phyloP scores from a whole-genome alignment of 1,140 invertebrate genomes.

The Ganaspis sp. region DNA sequence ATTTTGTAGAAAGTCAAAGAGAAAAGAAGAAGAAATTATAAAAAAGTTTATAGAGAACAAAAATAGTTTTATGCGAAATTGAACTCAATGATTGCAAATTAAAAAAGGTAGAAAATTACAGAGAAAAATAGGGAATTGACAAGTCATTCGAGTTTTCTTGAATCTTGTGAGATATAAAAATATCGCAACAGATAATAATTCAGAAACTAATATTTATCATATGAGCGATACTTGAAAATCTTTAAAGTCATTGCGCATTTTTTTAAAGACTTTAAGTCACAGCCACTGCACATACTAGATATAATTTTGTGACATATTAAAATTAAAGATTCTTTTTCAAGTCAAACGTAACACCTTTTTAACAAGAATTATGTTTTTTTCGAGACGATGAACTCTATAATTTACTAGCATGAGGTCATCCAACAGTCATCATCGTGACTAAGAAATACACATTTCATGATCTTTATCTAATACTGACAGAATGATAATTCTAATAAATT shows the following conservation, averaged over 20 bases:
- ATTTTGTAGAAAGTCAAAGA: no score
- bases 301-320: neutral
- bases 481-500: neutral
- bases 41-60: no score
- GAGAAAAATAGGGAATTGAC: neutral
- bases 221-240: neutral
- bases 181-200: constrained; percentile 31
- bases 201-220: constrained; percentile 35
- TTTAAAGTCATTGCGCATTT: neutral
- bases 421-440: neutral
- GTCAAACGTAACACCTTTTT: neutral
- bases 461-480: neutral
- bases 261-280: neutral
- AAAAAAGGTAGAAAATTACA: neutral
- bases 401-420: neutral
- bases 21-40: no score
- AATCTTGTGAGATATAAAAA: neutral
- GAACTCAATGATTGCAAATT: no score
- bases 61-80: no score
- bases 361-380: neutral
- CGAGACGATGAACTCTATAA: neutral
- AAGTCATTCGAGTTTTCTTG: neutral
- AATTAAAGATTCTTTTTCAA: neutral
- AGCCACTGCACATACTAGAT: neutral
- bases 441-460: constrained; percentile 14